A percentile compares a stretch with the other conserved stretches of the same genome.
phyloP scores from a whole-genome alignment of 1,140 invertebrate species.

The Drosophila suzukii region DNA sequence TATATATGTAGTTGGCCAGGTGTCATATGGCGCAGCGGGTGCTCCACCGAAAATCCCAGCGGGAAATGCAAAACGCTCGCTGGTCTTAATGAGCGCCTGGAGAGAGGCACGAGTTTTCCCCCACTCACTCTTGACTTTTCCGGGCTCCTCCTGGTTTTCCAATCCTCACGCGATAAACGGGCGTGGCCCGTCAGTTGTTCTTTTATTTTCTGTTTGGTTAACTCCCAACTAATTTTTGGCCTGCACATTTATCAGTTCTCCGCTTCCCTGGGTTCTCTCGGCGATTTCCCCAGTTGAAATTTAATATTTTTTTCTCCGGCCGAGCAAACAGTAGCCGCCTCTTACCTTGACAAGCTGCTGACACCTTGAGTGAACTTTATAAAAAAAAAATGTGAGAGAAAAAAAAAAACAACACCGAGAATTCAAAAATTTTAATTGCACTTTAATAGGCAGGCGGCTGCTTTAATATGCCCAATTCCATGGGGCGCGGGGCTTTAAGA shows the following conservation, averaged over 20 bases:
- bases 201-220: constrained; percentile 46
- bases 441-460: constrained; percentile 66
- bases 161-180: constrained; percentile 66
- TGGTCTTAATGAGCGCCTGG: constrained; percentile 75
- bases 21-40: constrained; percentile 78
- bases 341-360: constrained; percentile 70
- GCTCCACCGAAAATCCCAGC: constrained; percentile 70
- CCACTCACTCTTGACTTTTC: neutral
- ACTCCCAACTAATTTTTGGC: constrained; percentile 60
- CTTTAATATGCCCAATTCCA: constrained; percentile 68
- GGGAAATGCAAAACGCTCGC: constrained; percentile 74
- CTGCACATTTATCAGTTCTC: constrained; percentile 70
- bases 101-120: constrained; percentile 32
- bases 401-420: constrained; percentile 29
- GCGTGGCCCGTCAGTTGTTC: constrained; percentile 58
- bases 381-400: constrained; percentile 18
- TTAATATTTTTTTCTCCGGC: constrained; percentile 62
- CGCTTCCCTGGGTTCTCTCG: constrained; percentile 50
- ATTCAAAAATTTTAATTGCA: constrained; percentile 71
- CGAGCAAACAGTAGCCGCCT: constrained; percentile 62
- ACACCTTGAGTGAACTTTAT: constrained; percentile 77
- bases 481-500: constrained; percentile 14
- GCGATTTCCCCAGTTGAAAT: constrained; percentile 55
- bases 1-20: constrained; percentile 36
- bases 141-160: constrained; percentile 11